Conservation (phyloP, 1,140 invertebrate species). For the Drosophila baimaii region DNA sequence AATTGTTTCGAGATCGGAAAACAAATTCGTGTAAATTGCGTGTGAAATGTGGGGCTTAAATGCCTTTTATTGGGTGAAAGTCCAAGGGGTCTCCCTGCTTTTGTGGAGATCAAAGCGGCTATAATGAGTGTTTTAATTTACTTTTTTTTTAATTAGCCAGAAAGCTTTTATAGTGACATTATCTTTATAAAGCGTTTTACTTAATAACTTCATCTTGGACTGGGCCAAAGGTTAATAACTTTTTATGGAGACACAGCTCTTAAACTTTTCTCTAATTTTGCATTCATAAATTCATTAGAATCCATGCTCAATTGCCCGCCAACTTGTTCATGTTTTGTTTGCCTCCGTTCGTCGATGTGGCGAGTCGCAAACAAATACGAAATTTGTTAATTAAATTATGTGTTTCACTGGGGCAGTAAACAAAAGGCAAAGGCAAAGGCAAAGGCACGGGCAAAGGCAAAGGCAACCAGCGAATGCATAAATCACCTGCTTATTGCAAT, state of each 20-base stretch:
- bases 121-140: neutral
- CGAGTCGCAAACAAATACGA: conserved; percentile 25
- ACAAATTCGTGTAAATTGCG: conserved; percentile 38
- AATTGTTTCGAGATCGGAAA: conserved; percentile 31
- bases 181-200: neutral
- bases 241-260: conserved; percentile 1
- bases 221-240: conserved; percentile 9
- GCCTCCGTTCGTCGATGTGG: conserved; percentile 25
- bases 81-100: conserved; percentile 9
- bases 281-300: conserved; percentile 36
- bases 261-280: conserved; percentile 21
- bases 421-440: conserved; percentile 10
- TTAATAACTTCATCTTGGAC: neutral
- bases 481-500: conserved; percentile 36
- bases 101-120: conserved; percentile 40
- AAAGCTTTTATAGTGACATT: neutral
- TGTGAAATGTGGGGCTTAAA: conserved; percentile 19
- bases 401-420: conserved; percentile 16
- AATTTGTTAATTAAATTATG: conserved; percentile 60
- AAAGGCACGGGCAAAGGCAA: conserved; percentile 2
- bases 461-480: conserved; percentile 22
- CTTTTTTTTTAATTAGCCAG: neutral
- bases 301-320: conserved; percentile 25
- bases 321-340: conserved; percentile 37
- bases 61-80: conserved; percentile 42